phyloP scores from a whole-genome alignment of 2,888 invertebrate genomes.

The Meiosimyza platycephala region DNA sequence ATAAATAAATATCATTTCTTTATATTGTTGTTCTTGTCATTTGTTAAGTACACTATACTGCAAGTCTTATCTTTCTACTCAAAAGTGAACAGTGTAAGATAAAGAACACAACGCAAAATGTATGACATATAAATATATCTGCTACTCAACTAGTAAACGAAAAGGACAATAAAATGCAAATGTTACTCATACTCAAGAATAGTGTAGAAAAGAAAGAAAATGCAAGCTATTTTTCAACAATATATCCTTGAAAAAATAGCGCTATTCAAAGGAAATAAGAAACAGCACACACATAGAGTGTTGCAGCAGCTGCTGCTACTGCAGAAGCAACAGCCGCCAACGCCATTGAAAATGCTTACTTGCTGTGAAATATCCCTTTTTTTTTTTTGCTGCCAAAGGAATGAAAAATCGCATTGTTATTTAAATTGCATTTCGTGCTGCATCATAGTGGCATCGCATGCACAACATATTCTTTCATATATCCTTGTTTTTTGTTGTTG shows the following conservation, averaged over 20 bases:
- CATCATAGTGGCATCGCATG: background rate
- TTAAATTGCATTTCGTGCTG: constrained; percentile 39
- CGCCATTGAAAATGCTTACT: background rate
- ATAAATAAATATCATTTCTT: no score
- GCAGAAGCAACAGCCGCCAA: constrained; percentile 9
- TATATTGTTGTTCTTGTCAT: no score
- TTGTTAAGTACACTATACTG: no score
- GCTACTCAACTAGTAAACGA: background rate
- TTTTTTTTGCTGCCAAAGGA: background rate
- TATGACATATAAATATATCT: background rate
- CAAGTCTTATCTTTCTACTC: no score
- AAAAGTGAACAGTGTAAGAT: background rate
- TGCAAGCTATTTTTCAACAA: constrained; percentile 17
- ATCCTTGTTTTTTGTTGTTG: background rate
- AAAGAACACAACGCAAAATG: constrained; percentile 33
- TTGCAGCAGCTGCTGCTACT: background rate
- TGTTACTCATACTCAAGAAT: constrained; percentile 43
- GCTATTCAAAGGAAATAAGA: background rate
- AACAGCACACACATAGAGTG: background rate
- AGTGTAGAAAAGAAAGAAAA: background rate
- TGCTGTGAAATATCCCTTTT: background rate
- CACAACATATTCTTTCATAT: background rate
- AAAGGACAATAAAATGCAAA: constrained; percentile 55
- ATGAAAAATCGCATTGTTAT: constrained; percentile 38
- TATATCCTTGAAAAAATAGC: constrained; percentile 20